Evolutionary conservation across 1,140 invertebrate species (phyloP).

Genomic region (Paraescarpia echinospica): DNA sequence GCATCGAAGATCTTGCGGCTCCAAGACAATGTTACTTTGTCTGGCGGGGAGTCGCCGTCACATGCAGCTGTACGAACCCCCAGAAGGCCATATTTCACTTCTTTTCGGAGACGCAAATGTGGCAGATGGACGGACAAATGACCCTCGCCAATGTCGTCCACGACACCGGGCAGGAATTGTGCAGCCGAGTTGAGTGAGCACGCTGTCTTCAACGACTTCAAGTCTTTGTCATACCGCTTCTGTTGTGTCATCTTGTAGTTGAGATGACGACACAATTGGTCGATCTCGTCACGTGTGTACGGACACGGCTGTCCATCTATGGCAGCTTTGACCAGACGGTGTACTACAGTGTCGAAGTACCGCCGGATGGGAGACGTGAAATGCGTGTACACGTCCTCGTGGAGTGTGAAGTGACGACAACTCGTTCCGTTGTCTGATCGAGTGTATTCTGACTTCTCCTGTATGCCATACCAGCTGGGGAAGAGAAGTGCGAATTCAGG

Average conservation of each 20-base stretch:
- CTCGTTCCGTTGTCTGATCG: too few relatives aligned
- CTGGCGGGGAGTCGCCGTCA: background rate
- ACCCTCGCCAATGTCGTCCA: conserved; percentile 22
- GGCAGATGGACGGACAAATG: background rate
- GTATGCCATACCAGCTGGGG: conserved; percentile 13
- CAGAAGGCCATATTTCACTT: background rate
- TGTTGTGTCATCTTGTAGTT: conserved; percentile 35
- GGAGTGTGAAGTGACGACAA: too few relatives aligned
- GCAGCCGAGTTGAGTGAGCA: conserved; percentile 9
- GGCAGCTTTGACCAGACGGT: too few relatives aligned
- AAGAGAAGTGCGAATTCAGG: conserved; percentile 16
- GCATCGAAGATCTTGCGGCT: too few relatives aligned
- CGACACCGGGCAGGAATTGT: too few relatives aligned
- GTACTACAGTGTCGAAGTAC: too few relatives aligned
- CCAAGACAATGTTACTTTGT: too few relatives aligned
- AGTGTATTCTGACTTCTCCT: too few relatives aligned
- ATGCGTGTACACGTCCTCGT: too few relatives aligned
- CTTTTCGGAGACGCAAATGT: too few relatives aligned
- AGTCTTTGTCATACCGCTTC: conserved; percentile 31
- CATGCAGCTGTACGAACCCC: background rate
- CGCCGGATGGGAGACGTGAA: too few relatives aligned
- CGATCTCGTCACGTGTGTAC: conserved; percentile 16
- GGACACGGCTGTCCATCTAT: too few relatives aligned
- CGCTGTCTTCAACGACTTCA: conserved; percentile 1
- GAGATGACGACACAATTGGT: conserved; percentile 31